Conservation (phyloP, 2,888 invertebrate species). For the Chrysolina oricalcia region DNA sequence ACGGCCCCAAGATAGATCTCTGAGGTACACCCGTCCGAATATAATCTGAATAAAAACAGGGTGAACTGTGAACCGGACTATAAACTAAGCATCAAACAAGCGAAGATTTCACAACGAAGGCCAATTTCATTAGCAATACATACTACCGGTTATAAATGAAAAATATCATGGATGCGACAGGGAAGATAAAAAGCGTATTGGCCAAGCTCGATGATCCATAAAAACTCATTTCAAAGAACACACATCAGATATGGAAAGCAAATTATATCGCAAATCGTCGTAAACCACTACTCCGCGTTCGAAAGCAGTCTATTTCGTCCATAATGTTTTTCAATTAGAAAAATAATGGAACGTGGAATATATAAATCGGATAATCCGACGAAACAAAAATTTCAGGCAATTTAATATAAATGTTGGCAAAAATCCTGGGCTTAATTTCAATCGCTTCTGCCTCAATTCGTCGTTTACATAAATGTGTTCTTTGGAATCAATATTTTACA, state of each 20-base stretch:
- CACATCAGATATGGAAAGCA: no score
- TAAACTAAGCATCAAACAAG: no score
- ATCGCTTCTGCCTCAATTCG: conserved; percentile 36
- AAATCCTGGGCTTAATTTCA: conserved; percentile 44
- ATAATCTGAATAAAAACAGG: no score
- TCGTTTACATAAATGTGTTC: conserved; percentile 31
- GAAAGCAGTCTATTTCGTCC: background rate
- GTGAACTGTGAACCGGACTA: no score
- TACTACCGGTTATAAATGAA: no score
- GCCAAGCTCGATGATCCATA: background rate
- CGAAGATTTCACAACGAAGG: no score
- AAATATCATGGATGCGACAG: background rate
- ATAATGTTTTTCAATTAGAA: conserved; percentile 39
- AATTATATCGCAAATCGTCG: no score
- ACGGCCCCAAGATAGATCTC: no score
- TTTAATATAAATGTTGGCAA: conserved; percentile 40
- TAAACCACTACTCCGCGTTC: no score
- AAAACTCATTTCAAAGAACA: background rate
- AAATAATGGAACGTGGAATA: conserved; percentile 38
- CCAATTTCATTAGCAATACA: no score
- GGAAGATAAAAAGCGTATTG: background rate
- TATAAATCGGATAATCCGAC: conserved; percentile 39
- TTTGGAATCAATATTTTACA: conserved; percentile 25
- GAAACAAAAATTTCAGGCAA: conserved; percentile 43
- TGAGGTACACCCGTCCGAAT: no score